A percentile compares a stretch with the other conserved stretches of the same genome.
These are phyloP conservation scores for Leucophora obtusa DNA, from an alignment of 2,888 invertebrate species.

Conservation along the genomic window DNA sequence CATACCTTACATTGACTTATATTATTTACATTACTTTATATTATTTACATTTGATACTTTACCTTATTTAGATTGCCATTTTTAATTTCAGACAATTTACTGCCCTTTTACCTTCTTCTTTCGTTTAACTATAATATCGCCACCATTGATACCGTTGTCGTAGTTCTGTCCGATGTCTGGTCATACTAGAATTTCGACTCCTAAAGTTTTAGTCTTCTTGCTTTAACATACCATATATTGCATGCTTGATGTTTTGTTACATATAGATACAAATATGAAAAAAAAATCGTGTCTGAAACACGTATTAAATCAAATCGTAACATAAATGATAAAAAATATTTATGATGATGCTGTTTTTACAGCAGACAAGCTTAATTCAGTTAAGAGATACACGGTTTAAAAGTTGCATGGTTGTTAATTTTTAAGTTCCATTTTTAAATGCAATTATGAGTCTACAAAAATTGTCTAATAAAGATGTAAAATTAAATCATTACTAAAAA, in stretches of 20 bases:
- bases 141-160: too few species aligned
- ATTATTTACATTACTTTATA: too few species aligned
- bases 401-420: slow-evolving; percentile 20
- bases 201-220: too few species aligned
- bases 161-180: too few species aligned
- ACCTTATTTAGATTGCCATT: too few species aligned
- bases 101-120: too few species aligned
- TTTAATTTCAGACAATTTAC: too few species aligned
- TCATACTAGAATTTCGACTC: too few species aligned
- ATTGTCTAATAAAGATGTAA: slow-evolving; percentile 25
- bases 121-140: too few species aligned
- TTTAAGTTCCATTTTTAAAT: slow-evolving; percentile 24
- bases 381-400: not conserved
- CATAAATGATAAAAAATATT: slow-evolving; percentile 31
- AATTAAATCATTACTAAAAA: slow-evolving; percentile 6
- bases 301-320: slow-evolving; percentile 46
- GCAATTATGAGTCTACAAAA: slow-evolving; percentile 25
- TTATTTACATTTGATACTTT: too few species aligned
- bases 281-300: slow-evolving; percentile 39
- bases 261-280: not conserved
- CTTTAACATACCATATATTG: not conserved
- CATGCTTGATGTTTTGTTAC: not conserved
- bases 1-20: too few species aligned
- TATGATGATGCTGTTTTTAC: slow-evolving; percentile 11
- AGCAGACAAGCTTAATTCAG: slow-evolving; percentile 16